Evolutionary conservation across 2,113 vertebrate species (phyloP).

Genomic region (Proteles cristata): DNA sequence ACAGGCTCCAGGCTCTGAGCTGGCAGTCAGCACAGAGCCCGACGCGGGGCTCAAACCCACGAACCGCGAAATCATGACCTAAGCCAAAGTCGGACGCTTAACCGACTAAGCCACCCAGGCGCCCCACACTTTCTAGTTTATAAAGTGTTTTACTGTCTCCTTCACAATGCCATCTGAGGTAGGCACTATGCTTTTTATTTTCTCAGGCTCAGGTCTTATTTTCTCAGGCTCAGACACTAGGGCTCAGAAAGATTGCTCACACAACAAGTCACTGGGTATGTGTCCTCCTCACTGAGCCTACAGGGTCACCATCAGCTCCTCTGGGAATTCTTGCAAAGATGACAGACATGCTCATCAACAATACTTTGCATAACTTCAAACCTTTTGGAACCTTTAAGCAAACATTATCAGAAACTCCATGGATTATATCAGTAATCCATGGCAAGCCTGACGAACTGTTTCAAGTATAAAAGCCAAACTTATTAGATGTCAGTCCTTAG

Average conservation of each 20-base stretch:
- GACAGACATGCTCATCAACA: background rate
- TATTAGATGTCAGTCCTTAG: background rate
- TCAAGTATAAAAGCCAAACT: background rate
- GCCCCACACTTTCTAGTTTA: background rate
- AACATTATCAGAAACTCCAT: background rate
- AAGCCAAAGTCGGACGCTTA: no score
- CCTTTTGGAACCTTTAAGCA: background rate
- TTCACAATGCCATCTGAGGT: background rate
- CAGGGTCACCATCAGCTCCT: background rate
- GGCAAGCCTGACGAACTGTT: background rate
- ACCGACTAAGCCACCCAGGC: no score
- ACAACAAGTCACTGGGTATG: background rate
- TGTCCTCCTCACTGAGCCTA: background rate
- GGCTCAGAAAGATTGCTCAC: background rate
- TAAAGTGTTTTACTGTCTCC: background rate
- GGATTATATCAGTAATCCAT: background rate
- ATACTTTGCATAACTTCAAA: background rate
- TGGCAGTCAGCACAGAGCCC: no score
- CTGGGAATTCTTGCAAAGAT: background rate
- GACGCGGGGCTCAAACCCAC: no score
- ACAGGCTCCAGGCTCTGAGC: no score
- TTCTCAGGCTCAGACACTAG: background rate
- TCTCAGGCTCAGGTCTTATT: background rate
- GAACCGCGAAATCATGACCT: no score
- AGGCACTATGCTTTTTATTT: background rate